Evolutionary conservation across 2,888 invertebrate genomes (phyloP).

Genomic region (Disparrhopalites patrizii): DNA sequence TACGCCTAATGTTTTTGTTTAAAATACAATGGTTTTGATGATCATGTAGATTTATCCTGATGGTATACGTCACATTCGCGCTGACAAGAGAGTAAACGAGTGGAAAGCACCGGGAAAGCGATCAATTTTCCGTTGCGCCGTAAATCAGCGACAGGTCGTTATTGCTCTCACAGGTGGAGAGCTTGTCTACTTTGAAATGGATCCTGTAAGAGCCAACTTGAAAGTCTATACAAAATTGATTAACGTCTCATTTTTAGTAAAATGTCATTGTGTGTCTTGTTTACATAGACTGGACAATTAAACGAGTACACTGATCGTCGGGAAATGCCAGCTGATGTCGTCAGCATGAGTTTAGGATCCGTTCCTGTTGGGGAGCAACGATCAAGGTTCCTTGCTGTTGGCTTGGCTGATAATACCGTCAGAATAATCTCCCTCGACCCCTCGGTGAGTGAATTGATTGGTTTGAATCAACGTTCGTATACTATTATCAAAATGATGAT

Average conservation of each 20-base stretch:
- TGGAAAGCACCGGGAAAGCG: slow-evolving; percentile 99
- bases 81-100: slow-evolving; percentile 97
- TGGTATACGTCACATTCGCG: slow-evolving; percentile 95
- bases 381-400: slow-evolving; percentile 92
- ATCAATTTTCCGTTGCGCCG: slow-evolving; percentile 94
- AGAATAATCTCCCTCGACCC: slow-evolving; percentile 96
- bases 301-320: slow-evolving; percentile 98
- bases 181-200: slow-evolving; percentile 99
- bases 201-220: slow-evolving; percentile 69
- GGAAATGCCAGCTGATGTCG: slow-evolving; percentile 93
- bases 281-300: slow-evolving; percentile 83
- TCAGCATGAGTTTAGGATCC: slow-evolving; percentile 96
- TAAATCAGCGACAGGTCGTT: slow-evolving; percentile 97
- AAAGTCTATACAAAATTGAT: not conserved
- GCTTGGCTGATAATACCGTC: slow-evolving; percentile 92
- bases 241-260: not conserved
- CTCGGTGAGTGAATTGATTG: slow-evolving; percentile 57
- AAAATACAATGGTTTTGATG: slow-evolving; percentile 10
- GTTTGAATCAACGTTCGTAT: slow-evolving; percentile 4
- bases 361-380: slow-evolving; percentile 93
- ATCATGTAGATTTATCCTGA: slow-evolving; percentile 81
- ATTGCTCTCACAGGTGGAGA: slow-evolving; percentile 97
- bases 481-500: slow-evolving; percentile 23
- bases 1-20: not conserved
- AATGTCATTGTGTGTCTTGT: slow-evolving; percentile 25